Base-by-base conservation (phyloP, 2,888 invertebrate species). In the Slavum lentiscoides region DNA sequence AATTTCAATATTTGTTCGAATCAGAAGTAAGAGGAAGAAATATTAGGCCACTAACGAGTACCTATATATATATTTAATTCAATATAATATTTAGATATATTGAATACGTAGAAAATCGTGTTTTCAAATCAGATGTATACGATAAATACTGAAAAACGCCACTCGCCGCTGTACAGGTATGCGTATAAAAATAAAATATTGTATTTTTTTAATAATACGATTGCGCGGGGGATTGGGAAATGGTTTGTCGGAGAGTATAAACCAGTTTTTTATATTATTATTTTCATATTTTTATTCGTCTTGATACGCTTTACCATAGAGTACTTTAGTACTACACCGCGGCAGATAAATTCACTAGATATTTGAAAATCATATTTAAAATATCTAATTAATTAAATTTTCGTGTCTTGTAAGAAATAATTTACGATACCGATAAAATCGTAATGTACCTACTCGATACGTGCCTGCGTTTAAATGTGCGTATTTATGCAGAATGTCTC, bases 251-350 rank as follows among this genome's bases (percentile, higher is more conserved):
- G 53, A 19, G 5, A 53, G 4, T 15, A n/a, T n/a, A 62, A 74
- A 74, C 74, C 74, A 43, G 74, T 74, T 74, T 64, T 39, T 62
- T 62, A n/a, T n/a, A n/a, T n/a, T n/a, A n/a, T n/a, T n/a, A n/a
- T 49, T 30, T 11, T 4, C 30, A 30, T 30, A 53, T 74, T 74
- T 66, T 74, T 74, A 62, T 49, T 62, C 13, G n/a, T 74, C n/a
- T 13, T 19, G 13, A 53, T 53, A 30, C 30, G 30, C 53, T 15
- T 74, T 64, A 43, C 23, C 61, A 23, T 64, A 64, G 15, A 53
- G 53, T 62, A 53, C 53, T 62, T 59, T 37, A 8, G 37, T 64
- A 6, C 6, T 64, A 6, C 6, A 49, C 15, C 3, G 49, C 6
- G 53, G 64, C 37, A 17, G 74, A 55, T 37, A 15, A 64, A 74